phyloP scores from a whole-genome alignment of 2,797 vertebrate species.

The Sebastes minor region DNA sequence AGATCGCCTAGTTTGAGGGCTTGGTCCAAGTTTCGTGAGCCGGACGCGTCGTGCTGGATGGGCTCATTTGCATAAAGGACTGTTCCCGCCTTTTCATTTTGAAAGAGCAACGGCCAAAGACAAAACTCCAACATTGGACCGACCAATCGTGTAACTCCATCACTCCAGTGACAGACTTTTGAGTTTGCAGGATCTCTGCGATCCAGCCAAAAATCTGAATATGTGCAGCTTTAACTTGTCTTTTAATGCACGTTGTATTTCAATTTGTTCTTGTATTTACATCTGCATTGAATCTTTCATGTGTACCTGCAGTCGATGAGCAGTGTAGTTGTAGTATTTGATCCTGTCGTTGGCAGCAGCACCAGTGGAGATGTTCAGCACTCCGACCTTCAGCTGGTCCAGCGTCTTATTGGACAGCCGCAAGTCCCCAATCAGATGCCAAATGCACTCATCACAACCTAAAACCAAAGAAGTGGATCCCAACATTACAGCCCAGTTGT shows the following conservation, averaged over 20 bases:
- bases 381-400: slow-evolving; percentile 86
- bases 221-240: not conserved
- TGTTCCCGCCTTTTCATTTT: no score
- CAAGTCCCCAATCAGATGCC: slow-evolving; percentile 93
- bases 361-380: slow-evolving; percentile 93
- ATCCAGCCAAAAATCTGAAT: not conserved
- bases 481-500: not conserved
- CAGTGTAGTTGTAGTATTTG: slow-evolving; percentile 90
- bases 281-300: not conserved
- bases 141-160: no score
- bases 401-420: slow-evolving; percentile 85
- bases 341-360: slow-evolving; percentile 90
- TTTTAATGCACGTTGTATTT: not conserved
- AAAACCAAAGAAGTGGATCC: not conserved
- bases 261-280: not conserved
- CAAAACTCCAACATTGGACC: no score
- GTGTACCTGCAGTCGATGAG: slow-evolving; percentile 82
- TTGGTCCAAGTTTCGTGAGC: no score
- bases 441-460: slow-evolving; percentile 96
- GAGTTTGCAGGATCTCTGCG: no score
- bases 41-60: accelerated
- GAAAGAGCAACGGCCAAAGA: no score
- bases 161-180: no score
- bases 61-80: no score
- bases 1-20: no score